Base-by-base conservation (phyloP, 35 echinoderm and acorn worm species). In the Nesometra sesokonis region DNA sequence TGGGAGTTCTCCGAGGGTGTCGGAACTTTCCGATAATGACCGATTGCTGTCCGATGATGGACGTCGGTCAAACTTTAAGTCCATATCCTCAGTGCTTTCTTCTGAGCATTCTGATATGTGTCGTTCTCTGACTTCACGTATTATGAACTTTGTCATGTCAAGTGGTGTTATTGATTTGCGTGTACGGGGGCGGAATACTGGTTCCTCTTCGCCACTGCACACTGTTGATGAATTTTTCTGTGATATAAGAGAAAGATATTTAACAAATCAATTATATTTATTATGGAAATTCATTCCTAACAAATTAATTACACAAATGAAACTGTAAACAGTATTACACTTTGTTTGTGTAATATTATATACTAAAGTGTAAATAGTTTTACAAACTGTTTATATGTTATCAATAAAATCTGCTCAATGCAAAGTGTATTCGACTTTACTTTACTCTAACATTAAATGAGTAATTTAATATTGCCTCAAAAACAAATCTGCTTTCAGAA, bases 111-210 rank as follows among this genome's bases (percentile, higher is more conserved):
- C 90, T 0, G 94, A 97, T 46, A 90, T 89, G 23, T 90, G 87
- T 0, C 94, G 79, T 86, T 97, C 94, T 32, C 87, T 86, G 82
- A 67, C 23, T 67, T 67, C 52, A 3, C 52, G 52, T 27, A 97
- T 89, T 77, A 97, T 86, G 78, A 90, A 97, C 30, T 92, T 89
- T 13, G 94, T 97, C 35, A 97, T 83, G 46, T 97, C 94, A 5
- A 97, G 83, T 0, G 94, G 94, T 11, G 94, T 93, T 91, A 97
- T 97, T 78, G 94, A 97, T 78, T 89, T 88, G 0, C 91, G 82
- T 27, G 91, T 57, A 34, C 92, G 92, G 32, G 90, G 90, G 0
- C 87, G 86, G 0, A 79, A 36, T 9, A 84, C 78, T 11, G 89
- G 86, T 85, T 94, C 91, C 76, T 94, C 93, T 0, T 89, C 85